These are phyloP conservation scores for Gryon sp. DNA, from an alignment of 1,140 invertebrate genomes.

Conservation along the genomic window DNA sequence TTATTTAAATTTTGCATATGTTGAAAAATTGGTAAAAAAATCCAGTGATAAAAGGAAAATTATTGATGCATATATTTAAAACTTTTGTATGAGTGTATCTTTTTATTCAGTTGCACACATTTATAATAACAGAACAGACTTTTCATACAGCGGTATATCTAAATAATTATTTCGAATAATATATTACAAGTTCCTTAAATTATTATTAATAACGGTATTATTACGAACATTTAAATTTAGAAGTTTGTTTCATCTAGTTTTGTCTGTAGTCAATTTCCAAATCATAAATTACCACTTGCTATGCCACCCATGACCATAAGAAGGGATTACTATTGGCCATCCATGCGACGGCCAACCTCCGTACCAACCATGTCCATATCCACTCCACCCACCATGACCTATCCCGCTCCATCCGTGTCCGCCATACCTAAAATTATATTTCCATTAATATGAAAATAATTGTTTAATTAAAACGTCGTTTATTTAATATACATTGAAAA, in stretches of 20 bases:
- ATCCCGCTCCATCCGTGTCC: slow-evolving; percentile 39
- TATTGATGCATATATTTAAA: too few relatives aligned
- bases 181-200: not conserved
- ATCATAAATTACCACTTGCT: slow-evolving; percentile 27
- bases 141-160: too few relatives aligned
- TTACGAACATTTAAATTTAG: not conserved
- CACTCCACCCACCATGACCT: slow-evolving; percentile 17
- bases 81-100: too few relatives aligned
- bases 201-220: not conserved
- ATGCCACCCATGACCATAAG: slow-evolving; percentile 42
- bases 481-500: not conserved
- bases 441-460: not conserved
- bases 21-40: too few relatives aligned
- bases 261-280: not conserved
- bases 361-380: slow-evolving; percentile 11
- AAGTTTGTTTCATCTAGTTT: not conserved
- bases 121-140: not conserved
- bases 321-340: slow-evolving; percentile 18
- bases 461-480: not conserved
- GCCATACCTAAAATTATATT: slow-evolving; percentile 20
- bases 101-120: not conserved
- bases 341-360: slow-evolving; percentile 20
- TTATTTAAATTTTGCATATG: too few relatives aligned
- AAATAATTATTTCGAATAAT: not conserved
- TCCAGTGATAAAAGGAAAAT: too few relatives aligned